Conservation (phyloP, 2,113 vertebrate genomes). For the Ophiodon elongatus region DNA sequence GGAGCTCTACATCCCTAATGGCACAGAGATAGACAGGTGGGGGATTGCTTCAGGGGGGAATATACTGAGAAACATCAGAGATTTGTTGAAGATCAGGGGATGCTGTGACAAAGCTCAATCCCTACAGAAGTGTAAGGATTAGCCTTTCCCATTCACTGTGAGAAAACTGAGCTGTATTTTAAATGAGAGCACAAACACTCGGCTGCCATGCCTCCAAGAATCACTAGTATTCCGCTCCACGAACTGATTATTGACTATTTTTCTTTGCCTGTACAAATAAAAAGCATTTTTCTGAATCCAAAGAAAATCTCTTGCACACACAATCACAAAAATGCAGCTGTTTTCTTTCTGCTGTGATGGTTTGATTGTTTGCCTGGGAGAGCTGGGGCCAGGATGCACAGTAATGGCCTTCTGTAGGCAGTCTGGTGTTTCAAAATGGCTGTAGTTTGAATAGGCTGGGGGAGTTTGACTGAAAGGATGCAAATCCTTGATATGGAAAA, state of each 20-base stretch:
- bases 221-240: neutral
- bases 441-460: slow-evolving; percentile 73
- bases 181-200: slow-evolving; percentile 15
- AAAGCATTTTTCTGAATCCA: neutral
- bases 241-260: neutral
- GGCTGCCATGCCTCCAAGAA: neutral
- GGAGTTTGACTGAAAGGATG: slow-evolving; percentile 69
- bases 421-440: slow-evolving; percentile 65
- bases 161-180: slow-evolving; percentile 22
- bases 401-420: slow-evolving; percentile 70
- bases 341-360: slow-evolving; percentile 48
- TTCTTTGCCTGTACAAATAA: neutral
- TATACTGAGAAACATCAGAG: slow-evolving; percentile 17
- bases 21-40: slow-evolving; percentile 12
- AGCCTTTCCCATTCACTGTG: slow-evolving; percentile 29
- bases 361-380: slow-evolving; percentile 52
- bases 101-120: slow-evolving; percentile 37
- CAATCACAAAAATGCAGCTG: slow-evolving; percentile 17
- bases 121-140: slow-evolving; percentile 7
- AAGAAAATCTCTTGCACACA: neutral
- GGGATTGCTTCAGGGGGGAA: slow-evolving; percentile 18
- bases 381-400: slow-evolving; percentile 40
- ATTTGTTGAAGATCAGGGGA: slow-evolving; percentile 34
- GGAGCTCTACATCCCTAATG: slow-evolving; percentile 4
- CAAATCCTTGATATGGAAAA: slow-evolving; percentile 76